Evolutionary conservation across 2,888 invertebrate species (phyloP).

Genomic region (Pterostichus madidus): DNA sequence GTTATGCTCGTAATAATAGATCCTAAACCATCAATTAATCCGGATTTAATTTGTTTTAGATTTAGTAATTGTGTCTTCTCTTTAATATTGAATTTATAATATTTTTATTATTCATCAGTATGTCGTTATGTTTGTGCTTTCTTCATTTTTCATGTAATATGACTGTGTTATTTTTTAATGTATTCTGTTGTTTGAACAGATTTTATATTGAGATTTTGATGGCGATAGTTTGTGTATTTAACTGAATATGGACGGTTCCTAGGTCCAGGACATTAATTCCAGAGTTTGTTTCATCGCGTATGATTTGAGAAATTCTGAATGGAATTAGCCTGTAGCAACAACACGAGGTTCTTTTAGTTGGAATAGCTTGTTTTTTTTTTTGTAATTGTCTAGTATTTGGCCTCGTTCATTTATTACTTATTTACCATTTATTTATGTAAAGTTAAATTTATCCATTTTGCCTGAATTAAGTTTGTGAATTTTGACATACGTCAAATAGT

Average conservation of each 20-base stretch:
- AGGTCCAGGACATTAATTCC: background rate
- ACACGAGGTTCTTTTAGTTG: background rate
- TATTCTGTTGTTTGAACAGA: background rate
- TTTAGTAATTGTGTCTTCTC: too few species aligned
- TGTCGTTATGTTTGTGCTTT: too few species aligned
- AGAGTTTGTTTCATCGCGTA: background rate
- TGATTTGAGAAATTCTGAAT: background rate
- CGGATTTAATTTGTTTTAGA: too few species aligned
- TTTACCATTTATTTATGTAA: constrained; percentile 1
- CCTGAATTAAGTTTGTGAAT: background rate
- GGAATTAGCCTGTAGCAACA: constrained; percentile 4
- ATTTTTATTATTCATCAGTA: background rate
- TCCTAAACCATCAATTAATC: too few species aligned
- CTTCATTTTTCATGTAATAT: background rate
- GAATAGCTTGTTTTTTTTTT: background rate
- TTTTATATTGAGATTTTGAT: background rate
- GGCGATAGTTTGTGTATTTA: background rate
- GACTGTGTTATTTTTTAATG: background rate
- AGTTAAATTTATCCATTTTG: constrained; percentile 11
- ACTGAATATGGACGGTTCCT: background rate
- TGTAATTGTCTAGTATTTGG: background rate
- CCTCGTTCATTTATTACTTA: background rate
- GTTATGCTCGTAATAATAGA: too few species aligned
- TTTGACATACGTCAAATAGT: constrained; percentile 11
- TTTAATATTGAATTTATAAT: too few species aligned